phyloP scores from a whole-genome alignment of 2,797 vertebrate genomes.

The Phrynocephalus guinanensis region DNA sequence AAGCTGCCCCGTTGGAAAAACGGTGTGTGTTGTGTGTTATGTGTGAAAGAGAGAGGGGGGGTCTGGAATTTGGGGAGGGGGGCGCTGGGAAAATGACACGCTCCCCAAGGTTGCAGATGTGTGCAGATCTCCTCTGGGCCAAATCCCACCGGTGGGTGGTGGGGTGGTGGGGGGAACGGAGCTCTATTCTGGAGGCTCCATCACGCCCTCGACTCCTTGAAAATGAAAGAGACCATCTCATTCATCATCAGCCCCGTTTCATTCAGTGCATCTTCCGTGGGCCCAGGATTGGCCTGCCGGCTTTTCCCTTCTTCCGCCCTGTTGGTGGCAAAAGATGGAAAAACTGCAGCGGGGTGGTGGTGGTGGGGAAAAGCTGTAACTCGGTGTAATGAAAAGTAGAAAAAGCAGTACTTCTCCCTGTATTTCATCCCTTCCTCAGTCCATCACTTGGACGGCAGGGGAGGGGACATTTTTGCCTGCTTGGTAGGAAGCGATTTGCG shows the following conservation, averaged over 20 bases:
- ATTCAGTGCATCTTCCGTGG: not conserved
- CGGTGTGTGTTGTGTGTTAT: too few relatives aligned
- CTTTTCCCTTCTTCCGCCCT: not conserved
- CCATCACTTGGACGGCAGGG: not conserved
- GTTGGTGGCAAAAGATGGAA: not conserved
- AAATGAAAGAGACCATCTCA: too few relatives aligned
- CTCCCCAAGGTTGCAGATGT: too few relatives aligned
- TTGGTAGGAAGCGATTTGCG: not conserved
- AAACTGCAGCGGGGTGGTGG: too few relatives aligned
- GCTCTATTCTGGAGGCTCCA: not conserved
- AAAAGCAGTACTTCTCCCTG: too few relatives aligned
- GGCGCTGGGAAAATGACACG: too few relatives aligned
- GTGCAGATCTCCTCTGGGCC: not conserved
- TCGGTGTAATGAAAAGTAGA: too few relatives aligned
- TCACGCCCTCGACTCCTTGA: too few relatives aligned
- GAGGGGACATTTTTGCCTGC: not conserved
- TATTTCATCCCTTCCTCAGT: accelerated
- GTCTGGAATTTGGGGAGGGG: too few relatives aligned
- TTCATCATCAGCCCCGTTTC: not conserved
- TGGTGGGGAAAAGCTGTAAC: not conserved
- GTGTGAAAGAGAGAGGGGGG: too few relatives aligned
- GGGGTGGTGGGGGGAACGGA: too few relatives aligned
- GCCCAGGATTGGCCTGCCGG: not conserved
- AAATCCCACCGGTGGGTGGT: not conserved
- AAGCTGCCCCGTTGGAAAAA: not conserved